Conservation (phyloP, 1,140 invertebrate species). For the Glossosoma conforme region DNA sequence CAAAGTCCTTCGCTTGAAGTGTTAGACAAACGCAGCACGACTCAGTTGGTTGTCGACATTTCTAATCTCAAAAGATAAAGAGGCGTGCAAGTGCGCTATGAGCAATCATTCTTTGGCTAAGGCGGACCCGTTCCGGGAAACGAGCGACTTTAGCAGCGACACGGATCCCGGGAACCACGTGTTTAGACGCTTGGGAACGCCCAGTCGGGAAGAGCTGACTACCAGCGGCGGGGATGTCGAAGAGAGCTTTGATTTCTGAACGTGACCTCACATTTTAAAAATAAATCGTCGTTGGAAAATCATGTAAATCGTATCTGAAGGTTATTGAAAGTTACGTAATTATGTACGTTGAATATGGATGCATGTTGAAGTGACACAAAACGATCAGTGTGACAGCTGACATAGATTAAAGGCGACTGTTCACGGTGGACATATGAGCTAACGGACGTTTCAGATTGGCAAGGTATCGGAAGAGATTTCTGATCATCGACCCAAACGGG, state of each 20-base stretch:
- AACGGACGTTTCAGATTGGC: too few relatives aligned
- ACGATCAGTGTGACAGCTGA: too few relatives aligned
- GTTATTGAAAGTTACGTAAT: background rate
- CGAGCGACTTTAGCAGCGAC: slow-evolving; percentile 16
- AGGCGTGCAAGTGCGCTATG: slow-evolving; percentile 13
- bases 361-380: too few relatives aligned
- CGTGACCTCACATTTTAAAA: background rate
- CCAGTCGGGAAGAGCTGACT: slow-evolving; percentile 24
- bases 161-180: slow-evolving; percentile 6
- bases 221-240: slow-evolving; percentile 20
- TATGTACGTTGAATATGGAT: background rate
- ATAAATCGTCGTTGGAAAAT: background rate
- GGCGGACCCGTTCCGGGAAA: slow-evolving; percentile 12
- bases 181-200: slow-evolving; percentile 12
- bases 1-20: slow-evolving; percentile 13
- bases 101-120: slow-evolving; percentile 23
- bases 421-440: too few relatives aligned
- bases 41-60: background rate
- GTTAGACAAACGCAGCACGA: slow-evolving; percentile 9
- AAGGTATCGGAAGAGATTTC: too few relatives aligned
- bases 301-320: background rate
- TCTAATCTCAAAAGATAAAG: background rate
- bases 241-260: slow-evolving; percentile 29
- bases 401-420: too few relatives aligned
- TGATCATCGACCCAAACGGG: too few relatives aligned